Conservation (phyloP, 2,113 vertebrate species). For the Colius striatus region DNA sequence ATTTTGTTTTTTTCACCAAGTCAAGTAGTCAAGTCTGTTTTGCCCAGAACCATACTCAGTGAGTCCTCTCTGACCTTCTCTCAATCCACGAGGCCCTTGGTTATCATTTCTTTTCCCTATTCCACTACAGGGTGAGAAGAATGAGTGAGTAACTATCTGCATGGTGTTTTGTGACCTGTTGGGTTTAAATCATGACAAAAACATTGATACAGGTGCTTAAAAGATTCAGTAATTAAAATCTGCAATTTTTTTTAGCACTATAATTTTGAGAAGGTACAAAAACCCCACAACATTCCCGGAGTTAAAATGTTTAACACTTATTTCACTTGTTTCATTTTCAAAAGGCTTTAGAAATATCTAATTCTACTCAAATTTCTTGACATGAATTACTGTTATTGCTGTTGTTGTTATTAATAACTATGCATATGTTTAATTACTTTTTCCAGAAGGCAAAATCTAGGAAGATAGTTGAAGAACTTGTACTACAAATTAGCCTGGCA, state of each 20-base stretch:
- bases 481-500: neutral
- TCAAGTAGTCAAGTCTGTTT: too few species aligned
- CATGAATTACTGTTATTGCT: neutral
- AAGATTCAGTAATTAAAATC: neutral
- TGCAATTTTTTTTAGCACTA: neutral
- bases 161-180: too few species aligned
- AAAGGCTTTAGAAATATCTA: neutral
- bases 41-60: too few species aligned
- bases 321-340: neutral
- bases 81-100: too few species aligned
- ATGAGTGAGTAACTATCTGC: too few species aligned
- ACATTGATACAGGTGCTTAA: neutral
- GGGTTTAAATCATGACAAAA: neutral
- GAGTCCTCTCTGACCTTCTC: too few species aligned
- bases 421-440: neutral
- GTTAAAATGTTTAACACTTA: neutral
- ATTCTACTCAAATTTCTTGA: neutral
- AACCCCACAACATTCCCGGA: neutral
- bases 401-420: neutral
- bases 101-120: too few species aligned
- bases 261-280: neutral
- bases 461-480: neutral
- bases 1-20: too few species aligned
- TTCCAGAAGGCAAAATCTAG: neutral
- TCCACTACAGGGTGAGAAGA: too few species aligned